Evolutionary conservation across 35 echinoderm and acorn worm genomes (phyloP).

Genomic region (Ptychodera flava): DNA sequence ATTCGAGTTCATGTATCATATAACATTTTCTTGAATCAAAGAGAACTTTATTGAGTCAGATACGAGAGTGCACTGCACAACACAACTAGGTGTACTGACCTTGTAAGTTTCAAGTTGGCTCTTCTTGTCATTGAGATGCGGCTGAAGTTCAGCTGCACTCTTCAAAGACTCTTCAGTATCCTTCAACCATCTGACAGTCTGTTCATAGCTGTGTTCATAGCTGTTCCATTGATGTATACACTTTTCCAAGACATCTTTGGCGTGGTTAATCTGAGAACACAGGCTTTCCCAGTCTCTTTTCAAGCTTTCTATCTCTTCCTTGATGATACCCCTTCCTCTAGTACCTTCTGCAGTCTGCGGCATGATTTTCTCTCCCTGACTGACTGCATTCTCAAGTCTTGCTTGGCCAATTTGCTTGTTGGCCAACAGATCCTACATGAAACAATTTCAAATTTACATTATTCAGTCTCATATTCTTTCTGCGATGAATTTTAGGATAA

Average conservation of each 20-base stretch:
- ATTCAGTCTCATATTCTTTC: too few species aligned
- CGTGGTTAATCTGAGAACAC: slow-evolving; percentile 11
- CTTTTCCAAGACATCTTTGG: slow-evolving; percentile 18
- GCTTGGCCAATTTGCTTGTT: not conserved
- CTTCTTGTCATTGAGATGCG: slow-evolving; percentile 45
- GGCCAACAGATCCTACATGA: not conserved
- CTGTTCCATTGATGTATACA: slow-evolving; percentile 37
- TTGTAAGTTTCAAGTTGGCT: slow-evolving; percentile 56
- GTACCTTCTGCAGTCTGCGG: slow-evolving; percentile 20
- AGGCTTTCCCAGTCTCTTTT: not conserved
- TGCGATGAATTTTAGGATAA: too few species aligned
- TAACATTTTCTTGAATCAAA: too few species aligned
- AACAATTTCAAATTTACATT: too few species aligned
- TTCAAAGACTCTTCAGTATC: slow-evolving; percentile 34
- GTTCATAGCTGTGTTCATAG: slow-evolving; percentile 25
- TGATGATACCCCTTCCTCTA: slow-evolving; percentile 46
- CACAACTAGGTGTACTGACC: too few species aligned
- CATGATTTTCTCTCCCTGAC: slow-evolving; percentile 20
- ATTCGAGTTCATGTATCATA: too few species aligned
- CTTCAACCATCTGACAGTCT: slow-evolving; percentile 40
- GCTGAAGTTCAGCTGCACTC: not conserved
- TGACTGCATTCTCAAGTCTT: not conserved
- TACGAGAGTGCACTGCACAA: too few species aligned
- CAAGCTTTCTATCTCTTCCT: slow-evolving; percentile 27
- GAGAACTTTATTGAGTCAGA: too few species aligned